Conservation (phyloP, 2,113 vertebrate genomes). For the Halcyon malimbica region DNA sequence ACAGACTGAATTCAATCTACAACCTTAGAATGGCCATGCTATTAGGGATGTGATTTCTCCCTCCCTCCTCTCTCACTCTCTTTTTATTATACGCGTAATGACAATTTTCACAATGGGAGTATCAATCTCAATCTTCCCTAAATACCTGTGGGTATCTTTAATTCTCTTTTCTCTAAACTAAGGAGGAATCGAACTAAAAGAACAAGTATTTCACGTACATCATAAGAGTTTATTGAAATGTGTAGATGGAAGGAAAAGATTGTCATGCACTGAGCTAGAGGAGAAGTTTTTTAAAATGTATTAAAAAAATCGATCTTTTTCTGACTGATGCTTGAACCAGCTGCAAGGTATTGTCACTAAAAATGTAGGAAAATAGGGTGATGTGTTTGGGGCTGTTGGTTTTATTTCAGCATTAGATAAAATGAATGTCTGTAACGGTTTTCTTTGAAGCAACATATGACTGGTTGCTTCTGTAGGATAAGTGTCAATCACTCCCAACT, state of each 20-base stretch:
- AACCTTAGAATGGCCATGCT: background rate
- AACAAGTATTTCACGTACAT: constrained; percentile 41
- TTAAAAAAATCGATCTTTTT: background rate
- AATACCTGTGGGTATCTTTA: constrained; percentile 52
- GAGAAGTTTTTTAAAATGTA: background rate
- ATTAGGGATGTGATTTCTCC: background rate
- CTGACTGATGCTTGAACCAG: background rate
- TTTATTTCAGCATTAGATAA: background rate
- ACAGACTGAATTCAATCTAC: background rate
- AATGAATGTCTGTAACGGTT: background rate
- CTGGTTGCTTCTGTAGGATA: background rate
- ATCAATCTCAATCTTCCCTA: constrained; percentile 21
- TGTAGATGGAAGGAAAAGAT: background rate
- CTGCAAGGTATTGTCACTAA: background rate
- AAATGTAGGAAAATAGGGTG: background rate
- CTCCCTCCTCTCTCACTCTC: background rate
- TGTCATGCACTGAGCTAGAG: background rate
- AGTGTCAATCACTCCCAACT: background rate
- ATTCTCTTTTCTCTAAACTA: constrained; percentile 37
- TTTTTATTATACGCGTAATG: background rate
- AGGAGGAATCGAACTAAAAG: constrained; percentile 50
- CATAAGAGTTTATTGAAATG: constrained; percentile 27
- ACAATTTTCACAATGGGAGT: constrained; percentile 50
- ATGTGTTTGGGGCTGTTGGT: background rate
- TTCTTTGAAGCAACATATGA: background rate